Evolutionary conservation across 2,888 invertebrate species (phyloP), one percentile per base, ranked within the genome.

Genomic region (Deroplatys truncata): DNA sequence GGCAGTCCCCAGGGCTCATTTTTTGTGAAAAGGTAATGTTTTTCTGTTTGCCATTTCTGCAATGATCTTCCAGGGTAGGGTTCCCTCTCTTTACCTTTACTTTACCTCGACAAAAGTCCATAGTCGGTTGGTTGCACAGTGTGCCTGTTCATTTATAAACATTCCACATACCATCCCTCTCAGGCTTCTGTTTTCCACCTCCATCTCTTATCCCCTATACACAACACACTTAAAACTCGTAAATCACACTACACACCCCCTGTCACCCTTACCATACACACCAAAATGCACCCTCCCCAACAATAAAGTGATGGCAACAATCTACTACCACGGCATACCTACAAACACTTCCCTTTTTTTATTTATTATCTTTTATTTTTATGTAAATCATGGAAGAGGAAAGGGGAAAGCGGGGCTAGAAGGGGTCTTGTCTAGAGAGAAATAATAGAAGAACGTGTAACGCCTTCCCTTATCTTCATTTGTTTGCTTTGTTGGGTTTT

Each of bases 221-320:
- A 87, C 83, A 82, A 83, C 83, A 87, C 43, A 87, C 87, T 87
- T 87, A 87, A 87, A 87, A 31, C 82, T 87, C 87, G 87, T 87
- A 87, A 87, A 87, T 87, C 87, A 87, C 87, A 83, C 83, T 72
- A 72, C 87, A 83, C 83, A 87, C 87, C 87, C 87, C 87, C 16
- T 82, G 87, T 83, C 87, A 87, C 87, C 87, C 86, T 83, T 31
- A 83, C 82, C 82, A 87, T 83, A 87, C 87, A 87, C 35, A 87
- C 87, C 87, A 87, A 87, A 87, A 82, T 87, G 82, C 83, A 87
- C 87, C 87, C 87, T 87, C 82, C 83, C 87, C 87, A 87, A 87
- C 87, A 87, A 87, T 87, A 87, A 87, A 87, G 82, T 87, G 82
- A 87, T 87, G 87, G 87, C 87, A 87, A 87, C 87, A 87, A 83